phyloP scores from a whole-genome alignment of 1,140 invertebrate genomes.

The Charaxes varanes region DNA sequence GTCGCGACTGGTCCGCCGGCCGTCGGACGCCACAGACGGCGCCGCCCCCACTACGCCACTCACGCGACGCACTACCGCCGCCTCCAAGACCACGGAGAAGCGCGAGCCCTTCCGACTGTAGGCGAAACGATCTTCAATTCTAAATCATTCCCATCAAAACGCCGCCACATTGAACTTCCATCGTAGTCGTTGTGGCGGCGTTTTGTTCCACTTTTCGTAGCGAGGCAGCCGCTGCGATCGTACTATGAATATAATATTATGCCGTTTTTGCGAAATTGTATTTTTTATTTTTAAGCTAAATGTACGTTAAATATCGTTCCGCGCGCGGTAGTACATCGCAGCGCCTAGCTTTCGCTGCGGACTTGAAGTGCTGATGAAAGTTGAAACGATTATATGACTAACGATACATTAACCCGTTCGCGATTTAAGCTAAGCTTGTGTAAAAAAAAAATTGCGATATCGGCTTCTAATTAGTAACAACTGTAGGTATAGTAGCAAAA shows the following conservation, averaged over 20 bases:
- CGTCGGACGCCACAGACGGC: constrained; percentile 79
- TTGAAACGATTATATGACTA: constrained; percentile 55
- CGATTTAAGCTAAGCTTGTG: constrained; percentile 64
- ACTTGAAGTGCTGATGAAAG: constrained; percentile 38
- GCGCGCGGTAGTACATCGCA: constrained; percentile 5
- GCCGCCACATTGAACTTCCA: constrained; percentile 18
- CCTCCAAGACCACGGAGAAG: constrained; percentile 60
- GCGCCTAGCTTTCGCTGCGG: constrained; percentile 9
- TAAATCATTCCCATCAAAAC: constrained; percentile 23
- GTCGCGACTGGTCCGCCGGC: constrained; percentile 78
- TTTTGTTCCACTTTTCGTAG: constrained; percentile 15
- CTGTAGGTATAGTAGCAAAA: constrained; percentile 61
- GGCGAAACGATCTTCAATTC: constrained; percentile 28
- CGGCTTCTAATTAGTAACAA: constrained; percentile 65
- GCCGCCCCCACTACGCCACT: constrained; percentile 49
- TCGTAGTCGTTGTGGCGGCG: constrained; percentile 18
- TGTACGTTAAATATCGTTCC: constrained; percentile 11
- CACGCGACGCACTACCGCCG: constrained; percentile 54
- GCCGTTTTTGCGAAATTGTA: constrained; percentile 16
- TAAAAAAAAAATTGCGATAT: constrained; percentile 52
- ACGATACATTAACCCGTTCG: constrained; percentile 65
- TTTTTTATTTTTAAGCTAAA: constrained; percentile 19
- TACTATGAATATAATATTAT: constrained; percentile 14
- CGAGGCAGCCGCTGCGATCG: constrained; percentile 37
- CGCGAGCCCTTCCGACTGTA: constrained; percentile 72